Evolutionary conservation across 2,113 vertebrate species (phyloP).

Genomic region (Lontra canadensis): DNA sequence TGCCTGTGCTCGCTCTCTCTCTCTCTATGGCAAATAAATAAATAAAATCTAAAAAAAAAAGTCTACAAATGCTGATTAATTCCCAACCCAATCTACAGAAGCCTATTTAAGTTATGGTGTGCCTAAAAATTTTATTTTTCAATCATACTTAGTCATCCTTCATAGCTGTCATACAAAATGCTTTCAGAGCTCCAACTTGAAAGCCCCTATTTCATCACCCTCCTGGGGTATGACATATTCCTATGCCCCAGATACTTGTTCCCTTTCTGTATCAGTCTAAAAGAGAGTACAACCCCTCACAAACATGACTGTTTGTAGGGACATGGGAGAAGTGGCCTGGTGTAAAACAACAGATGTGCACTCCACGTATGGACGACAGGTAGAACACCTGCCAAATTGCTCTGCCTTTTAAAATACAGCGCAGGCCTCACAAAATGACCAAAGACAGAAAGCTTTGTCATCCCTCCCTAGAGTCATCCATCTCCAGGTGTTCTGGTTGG

Average conservation of each 20-base stretch:
- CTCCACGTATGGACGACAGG: neutral
- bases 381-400: neutral
- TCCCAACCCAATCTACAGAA: slow-evolving; percentile 12
- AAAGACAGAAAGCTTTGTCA: neutral
- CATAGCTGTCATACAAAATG: slow-evolving; percentile 11
- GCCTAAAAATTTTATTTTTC: slow-evolving; percentile 22
- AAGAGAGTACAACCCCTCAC: neutral
- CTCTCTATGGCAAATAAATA: too few relatives aligned
- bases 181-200: neutral
- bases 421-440: neutral
- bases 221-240: neutral
- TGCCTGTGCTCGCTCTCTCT: too few relatives aligned
- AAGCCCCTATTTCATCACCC: neutral
- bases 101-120: neutral
- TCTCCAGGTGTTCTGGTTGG: neutral
- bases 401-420: slow-evolving; percentile 10
- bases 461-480: neutral
- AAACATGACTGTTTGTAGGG: neutral
- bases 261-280: neutral
- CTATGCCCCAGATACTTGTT: neutral
- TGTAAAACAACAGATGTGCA: neutral
- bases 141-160: slow-evolving; percentile 3
- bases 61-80: neutral
- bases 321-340: neutral
- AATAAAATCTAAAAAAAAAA: too few relatives aligned